phyloP scores from a whole-genome alignment of 2,888 invertebrate species.

The Cordilura impudica region DNA sequence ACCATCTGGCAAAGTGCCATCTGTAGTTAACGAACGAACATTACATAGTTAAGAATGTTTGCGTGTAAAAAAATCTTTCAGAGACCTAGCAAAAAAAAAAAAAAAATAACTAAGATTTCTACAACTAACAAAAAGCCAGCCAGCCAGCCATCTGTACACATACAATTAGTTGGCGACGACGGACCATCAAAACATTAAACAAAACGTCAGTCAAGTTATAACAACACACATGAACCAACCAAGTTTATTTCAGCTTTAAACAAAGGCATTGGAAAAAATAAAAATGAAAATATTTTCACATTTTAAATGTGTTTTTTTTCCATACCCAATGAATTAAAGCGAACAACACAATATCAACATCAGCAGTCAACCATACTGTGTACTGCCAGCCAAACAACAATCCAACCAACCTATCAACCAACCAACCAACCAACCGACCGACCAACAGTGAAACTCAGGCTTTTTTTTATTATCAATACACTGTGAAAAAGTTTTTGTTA shows the following conservation, averaged over 20 bases:
- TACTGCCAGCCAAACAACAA: constrained; percentile 33
- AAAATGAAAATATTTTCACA: constrained; percentile 53
- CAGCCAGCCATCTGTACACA: constrained; percentile 50
- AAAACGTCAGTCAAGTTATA: constrained; percentile 55
- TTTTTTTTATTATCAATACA: neutral
- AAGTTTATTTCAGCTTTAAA: constrained; percentile 51
- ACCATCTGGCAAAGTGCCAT: neutral
- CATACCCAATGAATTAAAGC: constrained; percentile 66
- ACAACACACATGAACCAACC: constrained; percentile 51
- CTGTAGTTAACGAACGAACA: neutral
- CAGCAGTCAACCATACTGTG: constrained; percentile 48
- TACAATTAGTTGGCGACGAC: constrained; percentile 66
- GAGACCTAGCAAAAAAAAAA: neutral
- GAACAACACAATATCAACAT: constrained; percentile 51
- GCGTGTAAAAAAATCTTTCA: neutral
- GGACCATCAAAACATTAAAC: constrained; percentile 58
- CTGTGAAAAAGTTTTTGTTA: constrained; percentile 31
- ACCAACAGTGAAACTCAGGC: constrained; percentile 22
- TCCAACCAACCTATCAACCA: constrained; percentile 19
- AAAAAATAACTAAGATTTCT: neutral
- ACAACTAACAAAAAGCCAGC: constrained; percentile 18
- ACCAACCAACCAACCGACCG: constrained; percentile 31
- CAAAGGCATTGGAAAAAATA: constrained; percentile 48
- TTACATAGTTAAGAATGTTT: neutral
- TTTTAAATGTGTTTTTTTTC: constrained; percentile 45